A percentile compares a stretch with the other conserved stretches of the same genome.
Conservation (phyloP, 1,140 invertebrate species). For the Sitobion miscanthi region DNA sequence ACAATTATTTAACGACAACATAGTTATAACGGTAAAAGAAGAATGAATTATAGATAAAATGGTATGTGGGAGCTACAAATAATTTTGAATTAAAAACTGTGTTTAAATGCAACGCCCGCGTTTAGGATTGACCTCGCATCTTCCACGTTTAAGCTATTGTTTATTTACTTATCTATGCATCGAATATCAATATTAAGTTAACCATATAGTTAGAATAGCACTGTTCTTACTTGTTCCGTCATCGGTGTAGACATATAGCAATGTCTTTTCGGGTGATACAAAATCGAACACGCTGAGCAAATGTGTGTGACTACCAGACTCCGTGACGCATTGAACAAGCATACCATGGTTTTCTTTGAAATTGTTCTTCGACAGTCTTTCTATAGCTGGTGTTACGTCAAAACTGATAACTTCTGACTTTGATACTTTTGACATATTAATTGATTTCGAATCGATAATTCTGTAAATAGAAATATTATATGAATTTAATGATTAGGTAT, state of each 20-base stretch:
- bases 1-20: too few species aligned
- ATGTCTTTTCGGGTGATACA: conserved; percentile 45
- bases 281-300: conserved; percentile 8
- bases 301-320: neutral
- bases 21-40: too few species aligned
- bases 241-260: conserved; percentile 86
- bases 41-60: neutral
- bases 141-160: neutral
- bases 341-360: conserved; percentile 77
- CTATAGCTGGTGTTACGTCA: conserved; percentile 85
- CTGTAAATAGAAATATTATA: conserved; percentile 61
- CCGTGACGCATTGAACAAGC: conserved; percentile 68
- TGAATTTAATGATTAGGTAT: neutral
- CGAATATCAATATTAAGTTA: neutral
- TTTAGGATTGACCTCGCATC: neutral
- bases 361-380: conserved; percentile 71
- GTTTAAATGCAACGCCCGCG: neutral
- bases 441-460: conserved; percentile 78
- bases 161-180: neutral
- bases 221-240: conserved; percentile 66
- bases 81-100: neutral
- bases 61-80: neutral
- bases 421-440: conserved; percentile 68
- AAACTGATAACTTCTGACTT: conserved; percentile 68
- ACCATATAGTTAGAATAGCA: neutral